Base-by-base conservation (phyloP, 1,140 invertebrate species). In the Orius insidiosus region DNA sequence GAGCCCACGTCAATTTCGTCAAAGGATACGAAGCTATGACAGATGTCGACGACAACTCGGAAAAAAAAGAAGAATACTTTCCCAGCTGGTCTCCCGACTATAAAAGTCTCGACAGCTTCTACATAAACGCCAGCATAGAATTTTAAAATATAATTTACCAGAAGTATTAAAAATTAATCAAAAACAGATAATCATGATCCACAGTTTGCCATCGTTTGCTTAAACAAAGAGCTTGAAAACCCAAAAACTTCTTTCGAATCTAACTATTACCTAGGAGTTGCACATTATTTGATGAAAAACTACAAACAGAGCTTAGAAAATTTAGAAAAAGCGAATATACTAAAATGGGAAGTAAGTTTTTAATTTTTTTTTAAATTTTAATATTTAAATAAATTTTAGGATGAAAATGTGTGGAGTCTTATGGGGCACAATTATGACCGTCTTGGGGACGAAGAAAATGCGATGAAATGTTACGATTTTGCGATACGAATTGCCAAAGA, bases 141-240 rank as follows among this genome's bases (percentile, higher is more conserved):
- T 36, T 11, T n/a, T 11, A n/a, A n/a, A n/a, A 36, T 36, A 36
- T 5, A 15, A 15, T 9, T 9, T 11, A 36, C 35, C 14, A 11
- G 35, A 36, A 15, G n/a, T 15, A 11, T 9, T n/a, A 15, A 36
- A 36, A 36, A 15, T 9, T 3, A 36, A 36, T 3, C 14, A 36
- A 15, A n/a, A n/a, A n/a, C n/a, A n/a, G n/a, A n/a, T 24, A 24
- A 24, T 24, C 5, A 41, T 13, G 16, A 41, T 18, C n/a, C n/a
- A n/a, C 41, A 50, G 49, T 46, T 46, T 41, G 49, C 49, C 8
- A 45, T 46, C 40, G 36, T 46, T 24, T 50, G 37, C 24, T 36
- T 50, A 11, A 32, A 14, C 34, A 42, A 43, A 33, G 49, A 46
- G 16, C 34, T 46, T 2, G 38, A 50, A 30, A 41, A 34, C 5